These are phyloP conservation scores for Zoroaster sp. DNA, from an alignment of 53 echinoderm and acorn worm genomes.

Conservation along the genomic window DNA sequence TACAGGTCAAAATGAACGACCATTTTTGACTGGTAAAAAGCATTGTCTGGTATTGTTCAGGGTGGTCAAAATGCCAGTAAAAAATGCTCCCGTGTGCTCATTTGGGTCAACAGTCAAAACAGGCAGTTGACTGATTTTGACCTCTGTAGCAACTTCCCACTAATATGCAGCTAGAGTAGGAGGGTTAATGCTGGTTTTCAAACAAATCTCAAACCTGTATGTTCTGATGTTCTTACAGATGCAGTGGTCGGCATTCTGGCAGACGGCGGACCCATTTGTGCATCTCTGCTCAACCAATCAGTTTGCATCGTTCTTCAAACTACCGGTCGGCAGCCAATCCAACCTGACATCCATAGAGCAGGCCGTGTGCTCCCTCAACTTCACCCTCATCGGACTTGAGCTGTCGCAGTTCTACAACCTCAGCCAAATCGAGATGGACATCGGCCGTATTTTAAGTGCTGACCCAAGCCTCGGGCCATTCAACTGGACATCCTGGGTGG, in stretches of 20 bases:
- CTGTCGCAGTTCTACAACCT: conserved; percentile 12
- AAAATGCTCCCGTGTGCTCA: too few relatives aligned
- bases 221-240: too few relatives aligned
- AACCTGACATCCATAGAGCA: conserved; percentile 54
- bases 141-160: too few relatives aligned
- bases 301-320: conserved; percentile 52
- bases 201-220: too few relatives aligned
- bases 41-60: too few relatives aligned
- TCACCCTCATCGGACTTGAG: conserved; percentile 38
- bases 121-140: too few relatives aligned
- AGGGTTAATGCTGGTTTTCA: too few relatives aligned
- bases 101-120: too few relatives aligned
- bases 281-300: conserved; percentile 56
- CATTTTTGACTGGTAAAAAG: too few relatives aligned
- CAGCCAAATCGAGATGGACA: conserved; percentile 12
- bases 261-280: conserved; percentile 52
- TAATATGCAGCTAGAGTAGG: too few relatives aligned
- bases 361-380: conserved; percentile 64
- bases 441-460: conserved; percentile 17
- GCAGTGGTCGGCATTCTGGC: conserved; percentile 61
- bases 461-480: conserved; percentile 64
- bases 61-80: too few relatives aligned
- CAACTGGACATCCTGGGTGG: conserved; percentile 63
- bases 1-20: too few relatives aligned
- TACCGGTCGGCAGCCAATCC: conserved; percentile 29